Evolutionary conservation across 1,140 invertebrate species (phyloP), one percentile per base, ranked within the genome.

Genomic region (Calephelis virginiensis): DNA sequence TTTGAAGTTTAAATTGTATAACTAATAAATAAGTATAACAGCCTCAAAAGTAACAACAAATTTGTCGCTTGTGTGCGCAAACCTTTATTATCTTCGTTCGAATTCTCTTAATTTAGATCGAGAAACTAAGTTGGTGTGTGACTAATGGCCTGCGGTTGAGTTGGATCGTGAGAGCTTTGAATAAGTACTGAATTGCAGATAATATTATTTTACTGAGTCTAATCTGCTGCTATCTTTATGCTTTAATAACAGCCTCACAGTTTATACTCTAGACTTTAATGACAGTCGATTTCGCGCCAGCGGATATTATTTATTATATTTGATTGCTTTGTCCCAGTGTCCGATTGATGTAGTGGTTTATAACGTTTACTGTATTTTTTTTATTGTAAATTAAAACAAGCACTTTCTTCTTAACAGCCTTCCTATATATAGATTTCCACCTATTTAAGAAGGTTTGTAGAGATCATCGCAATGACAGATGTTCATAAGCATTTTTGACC

Each of bases 111-210:
- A 61, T 53, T 63, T 60, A 56, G 43, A 72, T 66, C 60, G 67
- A 71, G 70, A 69, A 67, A 70, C 64, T 64, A 67, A 67, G 63
- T 76, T 72, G 66, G 67, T 66, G 74, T 78, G 70, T 79, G 80
- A 80, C 77, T 81, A 79, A 80, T 78, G 64, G 73, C 61, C 67
- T 71, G 72, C 67, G 75, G 76, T 78, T 72, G 73, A 76, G 68
- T 70, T 70, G 67, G 71, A 71, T 80, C 75, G 75, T 80, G 81
- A 82, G 77, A 72, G 68, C 73, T 67, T 66, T 68, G 71, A 76
- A 75, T 80, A 56, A 56, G 53, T 56, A 75, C 73, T 78, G 74
- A 75, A 75, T 77, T 68, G 65, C 75, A 68, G 72, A 78, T 76
- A 74, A 80, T 80, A 80, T 69, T 75, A 61, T 78, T 72, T 79